A percentile compares a stretch with the other conserved stretches of the same genome.
phyloP scores from a whole-genome alignment of 2,888 invertebrate genomes.

The Latrodectus hesperus region DNA sequence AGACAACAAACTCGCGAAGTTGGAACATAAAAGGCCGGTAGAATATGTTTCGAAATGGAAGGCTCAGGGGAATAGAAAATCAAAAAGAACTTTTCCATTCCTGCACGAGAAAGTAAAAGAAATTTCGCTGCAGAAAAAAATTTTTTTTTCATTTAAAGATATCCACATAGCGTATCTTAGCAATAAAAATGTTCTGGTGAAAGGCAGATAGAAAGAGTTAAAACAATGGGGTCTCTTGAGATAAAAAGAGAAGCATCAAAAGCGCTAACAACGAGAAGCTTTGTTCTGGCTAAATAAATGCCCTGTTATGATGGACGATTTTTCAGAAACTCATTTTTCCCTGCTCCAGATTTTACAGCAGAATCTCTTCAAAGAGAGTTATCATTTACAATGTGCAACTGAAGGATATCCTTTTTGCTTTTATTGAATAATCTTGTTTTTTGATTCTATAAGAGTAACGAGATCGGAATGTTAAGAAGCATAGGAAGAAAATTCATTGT shows the following conservation, averaged over 20 bases:
- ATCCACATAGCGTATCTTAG: neutral
- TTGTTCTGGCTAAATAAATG: neutral
- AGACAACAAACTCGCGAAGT: conserved; percentile 9
- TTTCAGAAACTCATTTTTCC: neutral
- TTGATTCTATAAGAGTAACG: no score
- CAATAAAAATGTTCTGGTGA: neutral
- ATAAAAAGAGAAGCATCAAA: neutral
- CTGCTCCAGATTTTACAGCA: neutral
- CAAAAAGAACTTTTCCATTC: neutral
- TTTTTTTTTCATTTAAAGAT: neutral
- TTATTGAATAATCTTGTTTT: no score
- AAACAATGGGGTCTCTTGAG: neutral
- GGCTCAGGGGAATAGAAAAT: neutral
- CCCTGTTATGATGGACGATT: neutral
- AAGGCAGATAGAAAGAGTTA: neutral
- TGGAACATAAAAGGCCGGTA: neutral
- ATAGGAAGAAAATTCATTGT: no score
- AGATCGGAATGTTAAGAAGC: no score
- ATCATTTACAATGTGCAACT: no score
- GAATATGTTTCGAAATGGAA: neutral
- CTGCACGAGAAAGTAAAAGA: no score
- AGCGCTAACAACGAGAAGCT: neutral
- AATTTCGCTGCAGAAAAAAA: neutral
- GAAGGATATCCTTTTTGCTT: no score
- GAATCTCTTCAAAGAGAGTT: neutral